Base-by-base conservation (phyloP, 2,113 vertebrate genomes). In the Ctenomys sociabilis region DNA sequence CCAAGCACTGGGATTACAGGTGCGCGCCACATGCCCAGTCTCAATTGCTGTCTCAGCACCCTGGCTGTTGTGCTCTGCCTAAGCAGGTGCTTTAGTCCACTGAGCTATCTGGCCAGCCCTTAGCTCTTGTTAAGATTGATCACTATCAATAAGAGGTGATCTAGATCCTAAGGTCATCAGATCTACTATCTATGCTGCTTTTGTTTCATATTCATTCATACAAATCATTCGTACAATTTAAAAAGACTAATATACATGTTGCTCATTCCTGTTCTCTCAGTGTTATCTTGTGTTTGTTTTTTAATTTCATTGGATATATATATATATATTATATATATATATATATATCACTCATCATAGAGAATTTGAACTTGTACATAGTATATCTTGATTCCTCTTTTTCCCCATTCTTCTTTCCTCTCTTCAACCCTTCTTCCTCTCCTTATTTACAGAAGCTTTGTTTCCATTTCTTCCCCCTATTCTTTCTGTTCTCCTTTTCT, bases 131-230 rank as follows among this genome's bases (percentile, higher is more conserved):
- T 84, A 84, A 75, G 40, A 24, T 24, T 83, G 37, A 32, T 70
- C 93, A 73, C 61, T 87, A 64, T 63, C 90, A 72, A 68, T 92
- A 63, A 94, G 30, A 89, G 52, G n/a, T 45, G 77, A 87, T 93
- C 66, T 83, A 1, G 82, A 95, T 45, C 35, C 19, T 70, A 37
- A 30, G 28, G 11, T 81, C 61, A 77, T 70, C 32, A 87, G 45
- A 93, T 88, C n/a, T 3, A 77, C 32, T 73, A 19, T 26, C 88
- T 84, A 37, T 78, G 26, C n/a, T 73, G 30, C 37, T 82, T 94
- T 89, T 75, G 52, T 83, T 93, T 81, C 13, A 40, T 61, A 5
- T n/a, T n/a, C n/a, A n/a, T n/a, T n/a, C n/a, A n/a, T 66, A 73
- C 73, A 88, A 83, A 45, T 66, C 32, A 82, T 54, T n/a, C 77